phyloP scores from a whole-genome alignment of 2,113 vertebrate species.

The Paramisgurnus dabryanus region DNA sequence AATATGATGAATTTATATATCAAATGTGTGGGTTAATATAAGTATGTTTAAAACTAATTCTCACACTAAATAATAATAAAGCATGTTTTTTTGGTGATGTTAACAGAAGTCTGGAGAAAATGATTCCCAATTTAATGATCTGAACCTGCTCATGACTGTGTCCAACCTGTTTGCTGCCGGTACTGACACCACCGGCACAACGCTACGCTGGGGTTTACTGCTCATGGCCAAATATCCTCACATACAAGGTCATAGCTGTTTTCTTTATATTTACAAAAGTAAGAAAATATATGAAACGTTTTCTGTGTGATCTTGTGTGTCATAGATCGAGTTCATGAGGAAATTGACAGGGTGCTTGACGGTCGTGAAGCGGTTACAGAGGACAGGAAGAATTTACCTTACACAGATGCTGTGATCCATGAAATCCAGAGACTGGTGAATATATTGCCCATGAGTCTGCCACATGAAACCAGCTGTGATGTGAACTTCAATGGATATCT shows the following conservation, averaged over 20 bases:
- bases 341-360: slow-evolving; percentile 54
- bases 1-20: no score
- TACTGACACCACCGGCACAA: slow-evolving; percentile 59
- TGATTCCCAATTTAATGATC: neutral
- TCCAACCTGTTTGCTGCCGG: slow-evolving; percentile 59
- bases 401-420: slow-evolving; percentile 61
- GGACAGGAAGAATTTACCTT: slow-evolving; percentile 64
- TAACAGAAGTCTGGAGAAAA: neutral
- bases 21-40: no score
- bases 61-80: no score
- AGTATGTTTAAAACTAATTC: neutral
- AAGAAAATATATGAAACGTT: neutral
- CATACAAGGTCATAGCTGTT: slow-evolving; percentile 67
- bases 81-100: neutral
- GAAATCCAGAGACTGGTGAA: slow-evolving; percentile 58
- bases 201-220: slow-evolving; percentile 61
- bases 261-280: no score
- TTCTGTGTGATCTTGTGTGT: neutral
- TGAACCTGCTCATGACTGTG: neutral
- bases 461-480: slow-evolving; percentile 49
- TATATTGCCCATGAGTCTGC: slow-evolving; percentile 36
- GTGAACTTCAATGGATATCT: slow-evolving; percentile 54
- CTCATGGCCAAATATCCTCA: slow-evolving; percentile 65
- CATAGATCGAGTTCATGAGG: slow-evolving; percentile 52
- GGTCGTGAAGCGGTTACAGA: slow-evolving; percentile 36